phyloP scores from a whole-genome alignment of 2,113 vertebrate genomes.

The Brachyhypopomus gauderio region DNA sequence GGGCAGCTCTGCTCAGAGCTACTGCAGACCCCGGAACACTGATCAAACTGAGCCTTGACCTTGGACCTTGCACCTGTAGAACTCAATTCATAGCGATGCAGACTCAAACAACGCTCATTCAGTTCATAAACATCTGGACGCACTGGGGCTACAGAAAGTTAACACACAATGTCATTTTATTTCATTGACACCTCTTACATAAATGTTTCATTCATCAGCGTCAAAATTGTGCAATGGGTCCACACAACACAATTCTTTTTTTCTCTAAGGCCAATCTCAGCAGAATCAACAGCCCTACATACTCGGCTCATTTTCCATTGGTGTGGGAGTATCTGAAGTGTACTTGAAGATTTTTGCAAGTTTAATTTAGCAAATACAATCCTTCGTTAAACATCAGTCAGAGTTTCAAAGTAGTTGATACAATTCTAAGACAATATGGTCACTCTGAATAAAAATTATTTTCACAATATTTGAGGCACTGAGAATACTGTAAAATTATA shows the following conservation, averaged over 20 bases:
- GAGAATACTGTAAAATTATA: neutral
- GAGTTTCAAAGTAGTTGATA: too few species aligned
- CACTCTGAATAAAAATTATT: neutral
- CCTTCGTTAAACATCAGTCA: neutral
- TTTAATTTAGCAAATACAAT: neutral
- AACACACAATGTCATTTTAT: conserved; percentile 26
- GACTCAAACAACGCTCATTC: conserved; percentile 29
- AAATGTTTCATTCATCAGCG: neutral
- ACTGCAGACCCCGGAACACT: conserved; percentile 28
- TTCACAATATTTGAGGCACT: neutral
- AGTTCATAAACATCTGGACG: conserved; percentile 37
- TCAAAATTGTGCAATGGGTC: neutral
- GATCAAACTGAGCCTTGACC: conserved; percentile 31
- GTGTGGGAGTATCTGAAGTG: neutral
- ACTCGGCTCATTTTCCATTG: neutral
- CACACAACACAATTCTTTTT: neutral
- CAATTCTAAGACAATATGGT: neutral
- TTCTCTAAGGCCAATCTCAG: neutral
- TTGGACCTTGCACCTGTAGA: conserved; percentile 43
- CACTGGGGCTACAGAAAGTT: conserved; percentile 17
- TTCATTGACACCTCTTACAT: conserved; percentile 27
- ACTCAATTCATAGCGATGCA: conserved; percentile 16
- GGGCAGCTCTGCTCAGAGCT: conserved; percentile 20
- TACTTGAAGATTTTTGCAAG: neutral
- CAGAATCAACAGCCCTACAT: neutral